Percentiles rank a stretch among this genome's conserved stretches.
Conservation (phyloP, 1,140 invertebrate genomes). For the Armadillidium nasatum region DNA sequence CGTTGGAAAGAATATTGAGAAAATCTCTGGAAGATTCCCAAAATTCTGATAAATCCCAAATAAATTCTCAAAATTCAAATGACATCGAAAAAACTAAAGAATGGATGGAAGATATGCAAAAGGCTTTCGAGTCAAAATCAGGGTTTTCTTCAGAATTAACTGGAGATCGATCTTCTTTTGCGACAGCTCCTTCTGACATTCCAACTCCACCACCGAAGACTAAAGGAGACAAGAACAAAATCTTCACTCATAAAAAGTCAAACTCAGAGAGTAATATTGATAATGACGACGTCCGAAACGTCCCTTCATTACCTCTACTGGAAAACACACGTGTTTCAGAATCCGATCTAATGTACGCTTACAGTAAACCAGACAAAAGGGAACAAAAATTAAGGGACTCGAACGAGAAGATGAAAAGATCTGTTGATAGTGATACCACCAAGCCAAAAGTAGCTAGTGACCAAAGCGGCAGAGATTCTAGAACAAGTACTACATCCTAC, state of each 20-base stretch:
- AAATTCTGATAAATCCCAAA: slow-evolving; percentile 20
- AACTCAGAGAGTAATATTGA: neutral
- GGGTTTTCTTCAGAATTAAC: slow-evolving; percentile 23
- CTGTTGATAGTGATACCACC: no score
- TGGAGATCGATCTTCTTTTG: slow-evolving; percentile 31
- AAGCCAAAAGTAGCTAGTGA: no score
- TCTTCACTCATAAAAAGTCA: neutral
- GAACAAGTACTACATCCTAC: slow-evolving; percentile 29
- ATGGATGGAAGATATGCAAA: slow-evolving; percentile 35
- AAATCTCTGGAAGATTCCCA: slow-evolving; percentile 26
- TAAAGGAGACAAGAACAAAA: neutral
- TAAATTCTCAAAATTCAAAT: slow-evolving; percentile 19
- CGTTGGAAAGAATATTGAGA: slow-evolving; percentile 25
- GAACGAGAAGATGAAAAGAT: no score
- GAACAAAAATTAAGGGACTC: no score
- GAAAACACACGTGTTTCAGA: neutral
- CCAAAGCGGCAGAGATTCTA: neutral
- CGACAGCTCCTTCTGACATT: slow-evolving; percentile 30
- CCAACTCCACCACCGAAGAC: slow-evolving; percentile 16
- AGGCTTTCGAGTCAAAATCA: slow-evolving; percentile 9
- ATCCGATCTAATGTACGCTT: neutral
- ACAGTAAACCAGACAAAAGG: no score
- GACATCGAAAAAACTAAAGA: slow-evolving; percentile 34
- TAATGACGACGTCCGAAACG: neutral
- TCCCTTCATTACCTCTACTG: neutral